Evolutionary conservation across 2,113 vertebrate genomes (phyloP).

Genomic region (Odocoileus virginianus): DNA sequence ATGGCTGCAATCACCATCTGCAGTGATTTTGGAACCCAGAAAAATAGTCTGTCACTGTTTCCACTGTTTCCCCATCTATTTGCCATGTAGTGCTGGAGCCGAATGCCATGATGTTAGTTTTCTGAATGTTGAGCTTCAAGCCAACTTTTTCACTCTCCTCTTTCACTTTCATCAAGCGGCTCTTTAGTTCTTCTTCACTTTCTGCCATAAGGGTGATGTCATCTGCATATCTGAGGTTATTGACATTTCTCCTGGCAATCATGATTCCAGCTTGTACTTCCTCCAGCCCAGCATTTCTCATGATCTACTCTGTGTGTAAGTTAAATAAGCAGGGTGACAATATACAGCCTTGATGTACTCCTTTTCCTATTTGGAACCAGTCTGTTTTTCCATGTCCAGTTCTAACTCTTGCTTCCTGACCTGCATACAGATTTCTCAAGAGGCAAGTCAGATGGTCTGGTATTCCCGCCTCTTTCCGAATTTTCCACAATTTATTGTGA

Average conservation of each 20-base stretch:
- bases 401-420: not conserved
- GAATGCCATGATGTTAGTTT: not conserved
- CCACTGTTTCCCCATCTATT: not conserved
- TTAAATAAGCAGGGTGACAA: not conserved
- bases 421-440: not conserved
- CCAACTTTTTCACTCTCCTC: not conserved
- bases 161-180: not conserved
- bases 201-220: not conserved
- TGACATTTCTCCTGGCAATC: rapidly evolving
- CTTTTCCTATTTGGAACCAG: not conserved
- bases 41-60: not conserved
- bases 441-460: not conserved
- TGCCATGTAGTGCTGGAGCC: not conserved
- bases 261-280: not conserved
- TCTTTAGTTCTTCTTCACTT: not conserved
- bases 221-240: not conserved
- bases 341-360: not conserved
- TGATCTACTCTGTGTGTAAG: not conserved
- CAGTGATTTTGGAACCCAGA: rapidly evolving
- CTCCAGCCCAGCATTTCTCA: not conserved
- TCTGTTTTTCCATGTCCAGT: not conserved
- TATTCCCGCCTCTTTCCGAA: not conserved
- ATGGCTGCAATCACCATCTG: not conserved
- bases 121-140: not conserved
- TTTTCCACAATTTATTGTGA: not conserved